A percentile compares a stretch with the other conserved stretches of the same genome.
Evolutionary conservation across 2,888 invertebrate genomes (phyloP).

Genomic region (Villa cingulata): DNA sequence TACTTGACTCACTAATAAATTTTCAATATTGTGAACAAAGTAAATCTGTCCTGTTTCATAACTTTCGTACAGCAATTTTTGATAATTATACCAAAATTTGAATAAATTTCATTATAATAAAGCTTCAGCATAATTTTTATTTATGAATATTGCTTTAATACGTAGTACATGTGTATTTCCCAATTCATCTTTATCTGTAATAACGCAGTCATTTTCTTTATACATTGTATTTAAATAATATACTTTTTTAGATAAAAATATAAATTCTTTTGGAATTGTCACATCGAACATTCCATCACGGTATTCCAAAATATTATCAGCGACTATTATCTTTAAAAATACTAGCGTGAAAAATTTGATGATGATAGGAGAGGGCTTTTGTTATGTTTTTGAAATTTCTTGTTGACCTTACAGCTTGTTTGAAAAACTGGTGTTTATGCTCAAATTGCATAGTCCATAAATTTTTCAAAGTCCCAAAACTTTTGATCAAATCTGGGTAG

Average conservation of each 20-base stretch:
- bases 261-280: background rate
- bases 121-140: no score
- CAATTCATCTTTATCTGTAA: background rate
- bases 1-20: no score
- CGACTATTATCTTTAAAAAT: background rate
- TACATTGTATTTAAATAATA: background rate
- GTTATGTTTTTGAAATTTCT: conserved; percentile 1
- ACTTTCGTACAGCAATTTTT: background rate
- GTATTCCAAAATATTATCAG: background rate
- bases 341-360: background rate
- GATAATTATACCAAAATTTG: no score
- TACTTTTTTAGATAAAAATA: background rate
- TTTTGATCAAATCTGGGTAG: background rate
- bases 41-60: background rate
- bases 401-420: background rate
- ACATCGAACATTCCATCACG: background rate
- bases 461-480: background rate
- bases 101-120: no score
- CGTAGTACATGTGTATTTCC: no score
- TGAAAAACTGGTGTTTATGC: no score
- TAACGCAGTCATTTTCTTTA: background rate
- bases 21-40: no score
- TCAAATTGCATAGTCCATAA: background rate
- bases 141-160: no score
- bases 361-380: background rate